These are phyloP conservation scores for Hemicordylus capensis DNA, from an alignment of 2,113 vertebrate genomes.

Conservation along the genomic window DNA sequence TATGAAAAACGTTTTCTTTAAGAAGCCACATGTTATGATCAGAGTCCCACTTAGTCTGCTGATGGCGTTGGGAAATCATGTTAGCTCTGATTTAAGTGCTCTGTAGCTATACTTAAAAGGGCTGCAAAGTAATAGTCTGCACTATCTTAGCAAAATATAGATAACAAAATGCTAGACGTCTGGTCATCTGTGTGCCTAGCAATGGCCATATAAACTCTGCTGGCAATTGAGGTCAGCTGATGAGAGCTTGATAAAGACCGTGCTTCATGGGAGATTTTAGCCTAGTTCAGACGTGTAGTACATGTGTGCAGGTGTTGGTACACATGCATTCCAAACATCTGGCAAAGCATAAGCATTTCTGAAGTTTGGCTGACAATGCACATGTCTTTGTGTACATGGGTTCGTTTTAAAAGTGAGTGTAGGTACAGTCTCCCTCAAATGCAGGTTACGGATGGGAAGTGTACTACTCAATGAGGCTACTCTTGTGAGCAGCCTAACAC, in stretches of 20 bases:
- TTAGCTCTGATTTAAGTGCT: conserved; percentile 43
- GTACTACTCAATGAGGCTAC: too few species aligned
- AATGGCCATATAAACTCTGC: background rate
- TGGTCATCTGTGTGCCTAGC: background rate
- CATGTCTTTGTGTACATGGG: too few species aligned
- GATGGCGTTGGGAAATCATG: conserved; percentile 43
- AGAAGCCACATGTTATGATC: conserved; percentile 25
- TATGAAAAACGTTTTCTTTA: background rate
- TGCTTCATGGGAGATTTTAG: too few species aligned
- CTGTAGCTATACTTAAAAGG: conserved; percentile 53
- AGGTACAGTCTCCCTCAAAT: too few species aligned
- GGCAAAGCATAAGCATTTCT: too few species aligned
- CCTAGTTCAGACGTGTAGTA: too few species aligned
- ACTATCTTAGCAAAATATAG: conserved; percentile 56
- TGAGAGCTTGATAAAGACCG: background rate
- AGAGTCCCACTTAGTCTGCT: conserved; percentile 26
- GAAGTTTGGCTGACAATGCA: too few species aligned
- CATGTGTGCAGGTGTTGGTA: too few species aligned
- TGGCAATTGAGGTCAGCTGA: background rate
- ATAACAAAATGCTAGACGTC: background rate
- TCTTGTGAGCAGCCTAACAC: too few species aligned
- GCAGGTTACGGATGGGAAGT: too few species aligned
- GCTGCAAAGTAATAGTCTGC: conserved; percentile 64
- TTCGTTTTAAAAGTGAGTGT: too few species aligned
- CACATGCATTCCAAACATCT: too few species aligned